phyloP scores from a whole-genome alignment of 1,140 invertebrate genomes.

The Zelostemma sp. region DNA sequence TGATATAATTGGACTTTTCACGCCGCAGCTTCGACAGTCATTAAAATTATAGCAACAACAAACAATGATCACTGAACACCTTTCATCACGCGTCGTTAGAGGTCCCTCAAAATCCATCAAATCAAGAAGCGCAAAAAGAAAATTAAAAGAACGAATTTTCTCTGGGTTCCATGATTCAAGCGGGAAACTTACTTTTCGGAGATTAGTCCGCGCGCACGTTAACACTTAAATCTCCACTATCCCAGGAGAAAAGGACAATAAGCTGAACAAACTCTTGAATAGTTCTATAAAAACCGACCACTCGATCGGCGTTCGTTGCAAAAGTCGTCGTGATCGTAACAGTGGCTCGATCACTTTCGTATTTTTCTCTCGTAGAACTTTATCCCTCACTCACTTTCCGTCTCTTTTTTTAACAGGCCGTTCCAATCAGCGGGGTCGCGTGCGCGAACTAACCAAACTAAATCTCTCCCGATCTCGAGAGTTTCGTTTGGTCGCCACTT shows the following conservation, averaged over 20 bases:
- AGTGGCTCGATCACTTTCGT: slow-evolving; percentile 34
- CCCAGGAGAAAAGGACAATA: neutral
- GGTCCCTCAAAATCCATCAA: slow-evolving; percentile 31
- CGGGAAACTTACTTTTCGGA: slow-evolving; percentile 43
- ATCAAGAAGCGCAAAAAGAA: neutral
- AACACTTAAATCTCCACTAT: slow-evolving; percentile 11
- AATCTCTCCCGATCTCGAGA: slow-evolving; percentile 58
- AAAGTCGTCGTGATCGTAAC: slow-evolving; percentile 45
- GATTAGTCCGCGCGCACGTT: slow-evolving; percentile 33
- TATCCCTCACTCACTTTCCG: slow-evolving; percentile 46
- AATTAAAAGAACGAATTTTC: no score
- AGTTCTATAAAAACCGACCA: slow-evolving; percentile 22
- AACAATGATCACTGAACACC: slow-evolving; percentile 39
- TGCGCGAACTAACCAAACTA: slow-evolving; percentile 70
- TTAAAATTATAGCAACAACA: neutral
- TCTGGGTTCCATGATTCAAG: no score
- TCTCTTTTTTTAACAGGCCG: slow-evolving; percentile 52
- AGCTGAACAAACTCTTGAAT: slow-evolving; percentile 6
- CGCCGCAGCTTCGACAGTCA: neutral
- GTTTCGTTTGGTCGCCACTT: slow-evolving; percentile 52
- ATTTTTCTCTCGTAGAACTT: slow-evolving; percentile 16
- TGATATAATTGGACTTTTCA: no score
- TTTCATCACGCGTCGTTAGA: neutral
- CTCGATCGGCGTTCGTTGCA: slow-evolving; percentile 26
- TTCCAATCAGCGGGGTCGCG: slow-evolving; percentile 69